Percentiles rank a stretch among this genome's conserved stretches.
Evolutionary conservation across 2,113 vertebrate genomes (phyloP).

Genomic region (Picathartes gymnocephalus): DNA sequence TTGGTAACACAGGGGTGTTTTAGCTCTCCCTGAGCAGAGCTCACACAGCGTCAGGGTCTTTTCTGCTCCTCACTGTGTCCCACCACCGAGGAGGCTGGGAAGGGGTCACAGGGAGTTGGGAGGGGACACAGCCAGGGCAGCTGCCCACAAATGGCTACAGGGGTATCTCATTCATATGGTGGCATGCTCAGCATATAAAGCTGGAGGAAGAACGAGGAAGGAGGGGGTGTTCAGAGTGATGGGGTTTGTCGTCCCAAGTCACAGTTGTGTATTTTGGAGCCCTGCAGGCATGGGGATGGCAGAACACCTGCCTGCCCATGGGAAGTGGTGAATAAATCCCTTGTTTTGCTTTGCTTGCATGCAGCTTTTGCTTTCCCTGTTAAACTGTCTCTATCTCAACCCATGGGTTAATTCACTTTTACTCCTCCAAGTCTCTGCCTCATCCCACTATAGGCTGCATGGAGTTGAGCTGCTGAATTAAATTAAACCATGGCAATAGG

Average conservation of each 20-base stretch:
- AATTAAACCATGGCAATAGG: not conserved
- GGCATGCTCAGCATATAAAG: not conserved
- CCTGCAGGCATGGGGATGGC: not conserved
- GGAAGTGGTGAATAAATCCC: not conserved
- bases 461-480: not conserved
- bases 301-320: not conserved
- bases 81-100: not conserved
- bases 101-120: not conserved
- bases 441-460: not conserved
- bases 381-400: not conserved
- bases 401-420: not conserved
- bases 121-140: not conserved
- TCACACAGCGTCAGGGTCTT: not conserved
- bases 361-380: not conserved
- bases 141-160: not conserved
- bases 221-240: not conserved
- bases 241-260: not conserved
- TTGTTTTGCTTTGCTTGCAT: not conserved
- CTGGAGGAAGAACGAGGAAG: not conserved
- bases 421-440: not conserved
- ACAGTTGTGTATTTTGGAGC: not conserved
- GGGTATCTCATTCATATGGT: not conserved
- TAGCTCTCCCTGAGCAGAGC: not conserved
- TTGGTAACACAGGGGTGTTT: not conserved
- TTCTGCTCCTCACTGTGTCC: not conserved